These are phyloP conservation scores for Eupeodes luniger DNA, from an alignment of 2,888 invertebrate species.

Conservation along the genomic window DNA sequence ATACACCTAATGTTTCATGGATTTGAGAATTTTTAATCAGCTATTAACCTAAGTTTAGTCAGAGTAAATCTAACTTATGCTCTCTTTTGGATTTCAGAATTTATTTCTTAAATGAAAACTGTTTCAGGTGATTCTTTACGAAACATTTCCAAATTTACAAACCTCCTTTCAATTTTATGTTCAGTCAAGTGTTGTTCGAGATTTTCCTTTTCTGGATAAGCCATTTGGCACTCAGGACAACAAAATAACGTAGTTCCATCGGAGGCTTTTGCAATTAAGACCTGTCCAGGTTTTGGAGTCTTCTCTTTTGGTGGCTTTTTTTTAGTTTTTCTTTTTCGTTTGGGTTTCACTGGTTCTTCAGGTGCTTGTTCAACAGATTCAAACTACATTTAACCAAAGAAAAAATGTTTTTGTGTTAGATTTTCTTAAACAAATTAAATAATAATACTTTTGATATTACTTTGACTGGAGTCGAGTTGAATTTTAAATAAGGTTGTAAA, in stretches of 20 bases:
- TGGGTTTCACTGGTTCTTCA: slow-evolving; percentile 77
- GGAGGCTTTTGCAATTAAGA: slow-evolving; percentile 89
- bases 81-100: too few species aligned
- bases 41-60: too few species aligned
- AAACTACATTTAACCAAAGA: slow-evolving; percentile 63
- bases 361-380: slow-evolving; percentile 82
- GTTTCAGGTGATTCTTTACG: too few species aligned
- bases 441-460: slow-evolving; percentile 37
- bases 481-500: slow-evolving; percentile 87
- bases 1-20: too few species aligned
- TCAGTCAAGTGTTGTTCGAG: slow-evolving; percentile 91
- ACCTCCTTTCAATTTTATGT: slow-evolving; percentile 91
- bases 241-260: slow-evolving; percentile 91
- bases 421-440: background rate
- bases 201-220: slow-evolving; percentile 91
- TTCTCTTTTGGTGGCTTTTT: slow-evolving; percentile 92
- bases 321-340: slow-evolving; percentile 90
- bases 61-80: too few species aligned
- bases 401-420: background rate
- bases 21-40: too few species aligned
- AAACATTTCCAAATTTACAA: slow-evolving; percentile 22
- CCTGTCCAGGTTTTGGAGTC: slow-evolving; percentile 92
- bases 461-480: slow-evolving; percentile 85
- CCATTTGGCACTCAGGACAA: slow-evolving; percentile 93
- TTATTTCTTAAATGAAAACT: too few species aligned